These are phyloP conservation scores for Papilio aristodemus DNA, from an alignment of 1,140 invertebrate genomes.

Conservation along the genomic window DNA sequence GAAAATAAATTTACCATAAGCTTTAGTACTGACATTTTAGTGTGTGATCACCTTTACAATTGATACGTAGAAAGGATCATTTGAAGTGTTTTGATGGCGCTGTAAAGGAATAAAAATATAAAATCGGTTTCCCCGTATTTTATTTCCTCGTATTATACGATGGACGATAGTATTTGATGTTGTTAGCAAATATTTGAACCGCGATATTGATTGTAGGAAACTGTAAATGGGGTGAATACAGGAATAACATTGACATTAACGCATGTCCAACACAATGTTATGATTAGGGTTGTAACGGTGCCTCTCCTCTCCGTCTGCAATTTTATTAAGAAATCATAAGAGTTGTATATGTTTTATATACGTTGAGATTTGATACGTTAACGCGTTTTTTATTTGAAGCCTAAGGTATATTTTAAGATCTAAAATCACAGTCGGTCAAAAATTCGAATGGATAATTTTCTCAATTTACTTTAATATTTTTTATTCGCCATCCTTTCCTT, in stretches of 20 bases:
- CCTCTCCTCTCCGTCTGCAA: too few relatives aligned
- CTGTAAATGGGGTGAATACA: not conserved
- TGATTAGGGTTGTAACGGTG: not conserved
- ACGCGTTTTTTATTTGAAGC: too few relatives aligned
- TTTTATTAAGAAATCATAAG: too few relatives aligned
- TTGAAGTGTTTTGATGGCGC: conserved; percentile 6
- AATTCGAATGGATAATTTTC: too few relatives aligned
- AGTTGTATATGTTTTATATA: too few relatives aligned
- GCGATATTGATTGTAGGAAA: conserved; percentile 3
- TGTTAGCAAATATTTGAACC: not conserved
- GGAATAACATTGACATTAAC: not conserved
- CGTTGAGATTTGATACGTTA: too few relatives aligned
- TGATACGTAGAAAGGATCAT: not conserved
- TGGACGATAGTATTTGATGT: too few relatives aligned
- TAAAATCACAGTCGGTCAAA: too few relatives aligned
- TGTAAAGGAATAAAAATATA: conserved; percentile 19
- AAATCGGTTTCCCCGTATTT: conserved; percentile 14
- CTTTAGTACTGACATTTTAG: not conserved
- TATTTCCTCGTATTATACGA: not conserved
- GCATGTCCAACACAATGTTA: not conserved
- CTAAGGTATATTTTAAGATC: too few relatives aligned
- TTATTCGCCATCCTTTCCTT: too few relatives aligned
- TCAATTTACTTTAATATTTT: too few relatives aligned
- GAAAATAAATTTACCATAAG: not conserved
- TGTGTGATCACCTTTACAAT: not conserved